Evolutionary conservation across 2,888 invertebrate species (phyloP).

Genomic region (Spialia ferax): DNA sequence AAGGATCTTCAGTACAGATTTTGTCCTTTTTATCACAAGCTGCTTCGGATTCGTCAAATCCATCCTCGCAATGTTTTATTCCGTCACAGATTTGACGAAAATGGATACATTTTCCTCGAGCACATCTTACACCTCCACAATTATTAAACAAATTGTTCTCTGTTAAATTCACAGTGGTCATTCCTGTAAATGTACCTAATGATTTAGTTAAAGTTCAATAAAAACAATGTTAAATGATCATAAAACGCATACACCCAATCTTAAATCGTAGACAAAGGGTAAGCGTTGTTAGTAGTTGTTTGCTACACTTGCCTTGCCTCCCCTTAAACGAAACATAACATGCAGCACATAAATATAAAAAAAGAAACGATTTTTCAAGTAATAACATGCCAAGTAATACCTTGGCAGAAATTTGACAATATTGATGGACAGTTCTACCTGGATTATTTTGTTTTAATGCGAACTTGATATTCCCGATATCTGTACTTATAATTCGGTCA

Average conservation of each 20-base stretch:
- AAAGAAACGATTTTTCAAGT: too few species aligned
- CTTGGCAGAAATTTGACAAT: too few species aligned
- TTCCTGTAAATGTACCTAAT: not conserved
- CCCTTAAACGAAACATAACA: too few species aligned
- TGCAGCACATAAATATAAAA: too few species aligned
- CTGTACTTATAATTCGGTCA: slow-evolving; percentile 73
- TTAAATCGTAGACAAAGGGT: too few species aligned
- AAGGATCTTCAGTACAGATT: slow-evolving; percentile 63
- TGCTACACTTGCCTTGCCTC: too few species aligned
- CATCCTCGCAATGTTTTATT: slow-evolving; percentile 89
- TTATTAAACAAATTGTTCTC: slow-evolving; percentile 49
- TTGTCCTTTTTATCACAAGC: slow-evolving; percentile 73
- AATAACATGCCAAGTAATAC: too few species aligned
- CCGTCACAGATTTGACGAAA: slow-evolving; percentile 89
- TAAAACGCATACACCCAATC: too few species aligned
- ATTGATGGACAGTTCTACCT: slow-evolving; percentile 66
- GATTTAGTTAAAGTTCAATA: too few species aligned
- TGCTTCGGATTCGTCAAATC: slow-evolving; percentile 87
- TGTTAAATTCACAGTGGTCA: slow-evolving; percentile 16
- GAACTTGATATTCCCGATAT: slow-evolving; percentile 83
- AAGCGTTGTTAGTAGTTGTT: too few species aligned
- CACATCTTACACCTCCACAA: slow-evolving; percentile 89
- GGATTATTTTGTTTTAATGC: slow-evolving; percentile 76
- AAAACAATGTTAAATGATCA: too few species aligned
- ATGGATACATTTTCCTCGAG: slow-evolving; percentile 89